These are phyloP conservation scores for Rhagonycha lutea DNA, from an alignment of 2,888 invertebrate genomes.

Conservation along the genomic window DNA sequence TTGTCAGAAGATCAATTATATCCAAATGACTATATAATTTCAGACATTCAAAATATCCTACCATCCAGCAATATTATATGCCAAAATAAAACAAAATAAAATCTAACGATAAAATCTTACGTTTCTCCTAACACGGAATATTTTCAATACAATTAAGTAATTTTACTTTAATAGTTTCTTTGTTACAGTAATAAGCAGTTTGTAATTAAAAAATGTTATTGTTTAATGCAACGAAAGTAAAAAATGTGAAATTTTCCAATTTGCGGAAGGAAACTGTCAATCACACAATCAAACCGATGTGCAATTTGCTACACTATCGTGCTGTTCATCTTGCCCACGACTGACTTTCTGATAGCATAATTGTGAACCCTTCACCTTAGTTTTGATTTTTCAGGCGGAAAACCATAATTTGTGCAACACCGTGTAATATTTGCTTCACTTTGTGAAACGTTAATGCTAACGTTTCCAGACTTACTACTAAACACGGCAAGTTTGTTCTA, in stretches of 20 bases:
- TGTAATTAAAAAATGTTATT: slow-evolving; percentile 1
- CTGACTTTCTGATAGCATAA: slow-evolving; percentile 48
- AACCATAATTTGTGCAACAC: slow-evolving; percentile 52
- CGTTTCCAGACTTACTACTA: slow-evolving; percentile 32
- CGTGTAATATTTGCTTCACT: slow-evolving; percentile 51
- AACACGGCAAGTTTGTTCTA: slow-evolving; percentile 19
- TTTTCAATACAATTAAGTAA: not conserved
- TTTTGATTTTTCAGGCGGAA: slow-evolving; percentile 50
- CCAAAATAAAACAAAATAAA: too few relatives aligned
- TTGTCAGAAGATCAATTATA: too few relatives aligned
- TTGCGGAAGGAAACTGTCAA: slow-evolving; percentile 53
- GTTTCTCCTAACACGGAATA: not conserved
- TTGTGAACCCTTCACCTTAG: slow-evolving; percentile 46
- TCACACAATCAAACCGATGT: slow-evolving; percentile 44
- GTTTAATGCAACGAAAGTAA: slow-evolving; percentile 1
- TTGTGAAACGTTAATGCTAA: slow-evolving; percentile 46
- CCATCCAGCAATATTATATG: too few relatives aligned
- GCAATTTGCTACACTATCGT: slow-evolving; percentile 49
- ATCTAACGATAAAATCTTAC: not conserved
- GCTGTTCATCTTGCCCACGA: slow-evolving; percentile 43
- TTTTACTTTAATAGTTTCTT: not conserved
- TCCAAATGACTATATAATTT: too few relatives aligned
- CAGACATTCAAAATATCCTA: too few relatives aligned
- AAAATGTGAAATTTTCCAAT: slow-evolving; percentile 24
- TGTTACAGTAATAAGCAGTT: slow-evolving; percentile 7